Percentiles rank a stretch among this genome's conserved stretches.
Conservation (phyloP, 2,888 invertebrate genomes). For the Meteorus cinctellus region DNA sequence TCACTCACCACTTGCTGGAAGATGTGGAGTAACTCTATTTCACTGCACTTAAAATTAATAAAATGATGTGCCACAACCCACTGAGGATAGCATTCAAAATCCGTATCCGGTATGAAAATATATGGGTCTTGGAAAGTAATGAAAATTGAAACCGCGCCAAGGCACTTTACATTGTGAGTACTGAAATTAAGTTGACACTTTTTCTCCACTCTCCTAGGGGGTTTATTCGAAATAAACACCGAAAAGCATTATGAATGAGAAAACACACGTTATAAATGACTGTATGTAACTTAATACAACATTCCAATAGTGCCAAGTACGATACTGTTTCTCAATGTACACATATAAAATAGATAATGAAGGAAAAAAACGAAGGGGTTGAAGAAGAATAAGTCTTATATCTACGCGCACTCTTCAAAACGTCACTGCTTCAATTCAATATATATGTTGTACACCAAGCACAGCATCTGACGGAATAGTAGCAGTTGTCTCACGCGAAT, state of each 20-base stretch:
- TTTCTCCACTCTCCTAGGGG: neutral
- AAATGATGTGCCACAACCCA: conserved; percentile 20
- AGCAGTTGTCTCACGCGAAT: conserved; percentile 27
- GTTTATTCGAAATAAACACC: neutral
- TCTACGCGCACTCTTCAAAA: conserved; percentile 28
- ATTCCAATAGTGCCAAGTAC: neutral
- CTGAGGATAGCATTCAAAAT: conserved; percentile 18
- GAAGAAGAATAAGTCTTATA: conserved; percentile 16
- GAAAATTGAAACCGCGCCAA: neutral
- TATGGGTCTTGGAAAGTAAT: neutral
- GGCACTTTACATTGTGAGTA: neutral
- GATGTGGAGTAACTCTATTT: conserved; percentile 1
- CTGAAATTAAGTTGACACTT: neutral
- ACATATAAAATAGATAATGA: neutral
- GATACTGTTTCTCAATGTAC: too few species aligned
- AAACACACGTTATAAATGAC: too few species aligned
- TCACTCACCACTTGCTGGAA: conserved; percentile 21
- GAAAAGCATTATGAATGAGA: neutral
- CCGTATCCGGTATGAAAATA: conserved; percentile 21
- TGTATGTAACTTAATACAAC: neutral
- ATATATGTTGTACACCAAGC: conserved; percentile 10
- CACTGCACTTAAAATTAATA: conserved; percentile 2
- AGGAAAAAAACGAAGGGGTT: neutral
- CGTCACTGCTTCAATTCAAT: neutral
- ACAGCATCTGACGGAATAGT: conserved; percentile 42